phyloP scores from a whole-genome alignment of 2,797 vertebrate genomes.

The Menidia menidia region DNA sequence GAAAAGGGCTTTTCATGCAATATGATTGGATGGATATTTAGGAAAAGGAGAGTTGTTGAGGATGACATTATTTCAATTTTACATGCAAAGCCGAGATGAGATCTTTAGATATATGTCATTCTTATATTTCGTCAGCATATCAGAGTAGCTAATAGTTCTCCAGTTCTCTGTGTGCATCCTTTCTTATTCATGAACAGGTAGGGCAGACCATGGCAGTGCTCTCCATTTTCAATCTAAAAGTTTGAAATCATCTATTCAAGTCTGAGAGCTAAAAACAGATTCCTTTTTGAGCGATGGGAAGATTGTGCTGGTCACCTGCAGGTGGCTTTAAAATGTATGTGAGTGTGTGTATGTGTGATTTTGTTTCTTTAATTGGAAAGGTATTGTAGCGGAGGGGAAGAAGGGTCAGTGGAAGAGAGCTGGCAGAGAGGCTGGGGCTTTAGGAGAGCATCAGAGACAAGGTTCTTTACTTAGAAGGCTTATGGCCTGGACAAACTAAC shows the following conservation, averaged over 20 bases:
- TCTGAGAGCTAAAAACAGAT: conserved; percentile 18
- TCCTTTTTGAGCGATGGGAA: conserved; percentile 51
- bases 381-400: conserved; percentile 68
- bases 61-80: conserved; percentile 74
- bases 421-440: conserved; percentile 63
- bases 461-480: conserved; percentile 70
- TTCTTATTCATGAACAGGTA: conserved; percentile 60
- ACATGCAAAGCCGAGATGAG: conserved; percentile 73
- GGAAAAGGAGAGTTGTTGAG: conserved; percentile 41
- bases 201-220: conserved; percentile 43
- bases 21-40: conserved; percentile 71
- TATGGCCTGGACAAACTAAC: conserved; percentile 56
- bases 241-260: conserved; percentile 57
- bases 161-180: conserved; percentile 38
- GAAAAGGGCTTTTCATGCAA: conserved; percentile 72
- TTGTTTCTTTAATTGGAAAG: conserved; percentile 73
- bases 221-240: conserved; percentile 50
- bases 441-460: conserved; percentile 57
- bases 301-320: conserved; percentile 51
- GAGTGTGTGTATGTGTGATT: conserved; percentile 42
- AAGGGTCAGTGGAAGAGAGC: conserved; percentile 49
- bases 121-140: conserved; percentile 73
- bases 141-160: conserved; percentile 72
- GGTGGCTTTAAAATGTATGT: conserved; percentile 35
- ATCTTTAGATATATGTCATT: conserved; percentile 71